A percentile compares a stretch with the other conserved stretches of the same genome.
These are phyloP conservation scores for Flabesymbios commensalis DNA, from an alignment of 2,888 invertebrate genomes.

Conservation along the genomic window DNA sequence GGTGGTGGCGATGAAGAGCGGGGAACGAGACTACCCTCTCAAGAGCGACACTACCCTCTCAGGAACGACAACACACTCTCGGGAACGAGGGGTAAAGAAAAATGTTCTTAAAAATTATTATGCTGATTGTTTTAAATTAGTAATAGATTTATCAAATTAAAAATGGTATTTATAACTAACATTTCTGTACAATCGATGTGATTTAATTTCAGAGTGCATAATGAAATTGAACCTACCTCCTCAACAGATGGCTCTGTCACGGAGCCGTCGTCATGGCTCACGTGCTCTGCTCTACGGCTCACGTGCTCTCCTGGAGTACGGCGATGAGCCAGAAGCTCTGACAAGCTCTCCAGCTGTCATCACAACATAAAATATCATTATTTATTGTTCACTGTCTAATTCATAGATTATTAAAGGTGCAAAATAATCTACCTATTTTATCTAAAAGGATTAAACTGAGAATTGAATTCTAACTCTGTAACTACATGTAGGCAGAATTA, in stretches of 20 bases:
- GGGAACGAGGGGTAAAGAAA: no score
- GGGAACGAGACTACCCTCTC: no score
- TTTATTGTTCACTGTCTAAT: no score
- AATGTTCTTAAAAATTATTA: not conserved
- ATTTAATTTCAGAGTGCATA: not conserved
- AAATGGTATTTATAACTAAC: not conserved
- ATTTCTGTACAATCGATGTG: not conserved
- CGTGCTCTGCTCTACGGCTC: slow-evolving; percentile 34
- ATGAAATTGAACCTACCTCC: not conserved
- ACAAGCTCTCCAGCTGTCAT: slow-evolving; percentile 15
- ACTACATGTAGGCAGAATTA: no score
- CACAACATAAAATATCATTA: not conserved
- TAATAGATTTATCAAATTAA: not conserved
- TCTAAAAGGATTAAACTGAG: no score
- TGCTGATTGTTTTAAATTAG: not conserved
- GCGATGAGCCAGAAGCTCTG: slow-evolving; percentile 60
- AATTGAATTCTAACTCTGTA: no score
- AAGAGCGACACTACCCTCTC: no score
- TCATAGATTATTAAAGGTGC: no score
- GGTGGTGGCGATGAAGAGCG: no score
- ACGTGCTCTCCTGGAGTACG: slow-evolving; percentile 64
- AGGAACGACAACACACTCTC: no score
- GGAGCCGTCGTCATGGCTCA: not conserved
- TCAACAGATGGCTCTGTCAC: not conserved
- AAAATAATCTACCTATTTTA: no score